A percentile compares a stretch with the other conserved stretches of the same genome.
Evolutionary conservation across 2,113 vertebrate species (phyloP).

Genomic region (Actenoides hombroni): DNA sequence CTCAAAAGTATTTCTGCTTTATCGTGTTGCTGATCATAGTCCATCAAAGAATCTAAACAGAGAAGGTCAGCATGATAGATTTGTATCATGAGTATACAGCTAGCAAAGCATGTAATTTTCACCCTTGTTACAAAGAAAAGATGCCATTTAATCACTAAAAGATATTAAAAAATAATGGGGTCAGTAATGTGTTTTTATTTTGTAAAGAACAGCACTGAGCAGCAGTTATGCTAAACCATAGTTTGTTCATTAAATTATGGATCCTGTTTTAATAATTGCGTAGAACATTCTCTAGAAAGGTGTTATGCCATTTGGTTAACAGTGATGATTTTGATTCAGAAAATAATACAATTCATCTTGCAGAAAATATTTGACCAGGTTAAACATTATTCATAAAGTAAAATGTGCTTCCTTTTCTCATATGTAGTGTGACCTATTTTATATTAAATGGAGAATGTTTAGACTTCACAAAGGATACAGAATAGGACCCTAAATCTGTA

Average conservation of each 20-base stretch:
- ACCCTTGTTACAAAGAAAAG: neutral
- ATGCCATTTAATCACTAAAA: neutral
- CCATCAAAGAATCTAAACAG: neutral
- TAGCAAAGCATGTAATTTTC: neutral
- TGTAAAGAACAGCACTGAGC: neutral
- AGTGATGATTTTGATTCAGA: neutral
- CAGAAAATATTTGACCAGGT: neutral
- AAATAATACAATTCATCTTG: neutral
- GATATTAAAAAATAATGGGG: neutral
- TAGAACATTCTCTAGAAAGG: neutral
- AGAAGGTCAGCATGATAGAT: neutral
- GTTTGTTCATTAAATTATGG: neutral
- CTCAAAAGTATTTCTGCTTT: neutral
- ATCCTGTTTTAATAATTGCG: neutral
- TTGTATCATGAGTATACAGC: neutral
- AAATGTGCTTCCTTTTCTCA: neutral
- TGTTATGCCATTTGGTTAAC: neutral
- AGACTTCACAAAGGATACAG: neutral
- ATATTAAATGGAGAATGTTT: neutral
- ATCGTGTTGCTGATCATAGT: neutral
- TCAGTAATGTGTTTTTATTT: neutral
- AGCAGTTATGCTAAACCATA: neutral
- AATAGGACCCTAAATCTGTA: neutral
- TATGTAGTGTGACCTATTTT: neutral
- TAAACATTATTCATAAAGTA: neutral